Percentiles rank a stretch among this genome's conserved stretches.
phyloP scores from a whole-genome alignment of 2,113 vertebrate species.

The Apteryx mantelli region DNA sequence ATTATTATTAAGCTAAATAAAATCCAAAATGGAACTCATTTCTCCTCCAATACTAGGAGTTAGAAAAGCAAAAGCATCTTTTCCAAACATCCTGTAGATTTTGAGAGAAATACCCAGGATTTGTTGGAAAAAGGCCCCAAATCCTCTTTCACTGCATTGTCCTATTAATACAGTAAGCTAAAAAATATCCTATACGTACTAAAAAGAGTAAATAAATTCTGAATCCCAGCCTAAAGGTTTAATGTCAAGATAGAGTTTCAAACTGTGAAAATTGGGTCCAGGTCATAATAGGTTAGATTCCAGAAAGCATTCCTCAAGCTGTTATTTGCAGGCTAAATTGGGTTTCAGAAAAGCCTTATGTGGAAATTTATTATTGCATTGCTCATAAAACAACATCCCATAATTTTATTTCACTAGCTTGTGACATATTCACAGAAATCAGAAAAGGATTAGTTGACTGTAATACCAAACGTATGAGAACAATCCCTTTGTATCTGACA shows the following conservation, averaged over 20 bases:
- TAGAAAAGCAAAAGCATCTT: not conserved
- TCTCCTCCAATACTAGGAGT: not conserved
- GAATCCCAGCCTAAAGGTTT: slow-evolving; percentile 31
- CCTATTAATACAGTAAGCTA: not conserved
- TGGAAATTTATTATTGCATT: slow-evolving; percentile 23
- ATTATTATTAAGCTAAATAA: not conserved
- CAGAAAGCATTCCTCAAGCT: not conserved
- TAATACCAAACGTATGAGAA: slow-evolving; percentile 53
- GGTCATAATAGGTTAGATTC: not conserved
- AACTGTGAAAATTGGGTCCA: not conserved
- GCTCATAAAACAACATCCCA: slow-evolving; percentile 33
- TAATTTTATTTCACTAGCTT: not conserved
- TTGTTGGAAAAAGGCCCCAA: not conserved
- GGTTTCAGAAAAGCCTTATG: slow-evolving; percentile 11
- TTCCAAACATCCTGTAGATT: not conserved
- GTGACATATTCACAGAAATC: slow-evolving; percentile 12
- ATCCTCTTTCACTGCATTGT: not conserved
- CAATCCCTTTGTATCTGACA: slow-evolving; percentile 54
- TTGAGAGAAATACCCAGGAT: not conserved
- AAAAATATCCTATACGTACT: not conserved
- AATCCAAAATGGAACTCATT: not conserved
- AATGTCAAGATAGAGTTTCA: not conserved
- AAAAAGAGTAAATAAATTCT: not conserved
- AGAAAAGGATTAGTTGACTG: slow-evolving; percentile 30
- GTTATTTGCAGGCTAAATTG: slow-evolving; percentile 1